Evolutionary conservation across 2,113 vertebrate species (phyloP), one percentile per base, ranked within the genome.

Genomic region (Chaetorhynchus papuensis): DNA sequence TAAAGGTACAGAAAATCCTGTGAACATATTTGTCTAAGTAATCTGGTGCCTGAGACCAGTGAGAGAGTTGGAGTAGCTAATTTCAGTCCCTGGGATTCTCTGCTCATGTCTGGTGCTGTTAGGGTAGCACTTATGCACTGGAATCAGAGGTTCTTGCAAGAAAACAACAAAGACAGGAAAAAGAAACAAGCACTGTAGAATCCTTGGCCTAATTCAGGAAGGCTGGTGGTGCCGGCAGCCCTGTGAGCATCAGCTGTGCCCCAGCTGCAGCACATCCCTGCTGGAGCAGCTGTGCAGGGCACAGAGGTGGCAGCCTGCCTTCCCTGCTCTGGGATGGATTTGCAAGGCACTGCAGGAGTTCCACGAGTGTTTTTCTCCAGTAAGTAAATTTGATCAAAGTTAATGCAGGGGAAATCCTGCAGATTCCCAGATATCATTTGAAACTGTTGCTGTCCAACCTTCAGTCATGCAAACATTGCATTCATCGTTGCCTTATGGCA

Each of bases 341-440:
- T 19, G 31, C 78, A 41, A 33, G 27, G 19, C 13, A 3, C 64
- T 6, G 24, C 4, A 21, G 37, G 9, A 9, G 13, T 31, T 66
- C 9, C 0, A 1, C 28, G 37, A 8, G 21, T 5, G 7, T 3
- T 69, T 49, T 42, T 27, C 18, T 33, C 18, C 1, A 0, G 0
- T 13, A 8, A 17, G 12, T 37, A 23, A 37, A 54, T 64, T 11
- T 54, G 50, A 65, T 18, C n/a, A 19, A 4, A 52, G 33, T 7
- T 21, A 22, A 16, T 1, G 15, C 37, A 65, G 17, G 23, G 64
- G n/a, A 65, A 33, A 44, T 30, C n/a, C 37, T 22, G 15, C 16
- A 17, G 37, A 28, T 47, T 15, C 8, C 10, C 12, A 1, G 1
- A 14, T 35, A 9, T 15, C 4, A 4, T n/a, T 23, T 53, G 22